Percentiles rank a stretch among this genome's conserved stretches.
Conservation (phyloP, 2,113 vertebrate genomes). For the Passer domesticus region DNA sequence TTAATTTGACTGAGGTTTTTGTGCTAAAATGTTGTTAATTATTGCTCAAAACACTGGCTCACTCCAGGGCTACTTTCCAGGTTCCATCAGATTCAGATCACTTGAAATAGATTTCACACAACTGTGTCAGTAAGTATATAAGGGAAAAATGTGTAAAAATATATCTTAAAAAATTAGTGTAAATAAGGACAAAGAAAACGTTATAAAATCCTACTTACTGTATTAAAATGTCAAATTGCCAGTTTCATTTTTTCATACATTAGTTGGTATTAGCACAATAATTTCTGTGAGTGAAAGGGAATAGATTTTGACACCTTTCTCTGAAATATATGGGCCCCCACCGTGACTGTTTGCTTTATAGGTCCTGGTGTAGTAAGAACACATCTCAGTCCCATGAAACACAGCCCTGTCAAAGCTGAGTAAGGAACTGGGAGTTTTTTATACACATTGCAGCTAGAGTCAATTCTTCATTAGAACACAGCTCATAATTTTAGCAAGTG, state of each 20-base stretch:
- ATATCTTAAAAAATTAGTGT: neutral
- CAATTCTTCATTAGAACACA: constrained; percentile 23
- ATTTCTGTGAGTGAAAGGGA: neutral
- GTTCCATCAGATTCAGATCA: neutral
- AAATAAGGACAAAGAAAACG: neutral
- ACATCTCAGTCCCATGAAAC: constrained; percentile 13
- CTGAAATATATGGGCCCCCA: neutral
- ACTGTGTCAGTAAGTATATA: neutral
- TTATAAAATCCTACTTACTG: neutral
- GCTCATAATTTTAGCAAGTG: neutral
- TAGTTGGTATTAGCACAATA: neutral
- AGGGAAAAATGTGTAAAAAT: neutral
- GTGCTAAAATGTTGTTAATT: neutral
- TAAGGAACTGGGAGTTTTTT: neutral
- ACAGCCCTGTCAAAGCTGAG: constrained; percentile 2
- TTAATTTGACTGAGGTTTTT: neutral
- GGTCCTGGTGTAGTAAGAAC: neutral
- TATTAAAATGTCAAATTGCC: constrained; percentile 11
- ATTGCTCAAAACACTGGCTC: neutral
- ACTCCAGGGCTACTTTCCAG: neutral
- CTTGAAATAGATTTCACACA: neutral
- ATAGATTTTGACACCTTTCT: constrained; percentile 23
- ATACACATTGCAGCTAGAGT: neutral
- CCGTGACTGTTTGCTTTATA: neutral
- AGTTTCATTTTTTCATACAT: constrained; percentile 8